A percentile compares a stretch with the other conserved stretches of the same genome.
Conservation (phyloP, 1,140 invertebrate species). For the Coenobita brevimanus region DNA sequence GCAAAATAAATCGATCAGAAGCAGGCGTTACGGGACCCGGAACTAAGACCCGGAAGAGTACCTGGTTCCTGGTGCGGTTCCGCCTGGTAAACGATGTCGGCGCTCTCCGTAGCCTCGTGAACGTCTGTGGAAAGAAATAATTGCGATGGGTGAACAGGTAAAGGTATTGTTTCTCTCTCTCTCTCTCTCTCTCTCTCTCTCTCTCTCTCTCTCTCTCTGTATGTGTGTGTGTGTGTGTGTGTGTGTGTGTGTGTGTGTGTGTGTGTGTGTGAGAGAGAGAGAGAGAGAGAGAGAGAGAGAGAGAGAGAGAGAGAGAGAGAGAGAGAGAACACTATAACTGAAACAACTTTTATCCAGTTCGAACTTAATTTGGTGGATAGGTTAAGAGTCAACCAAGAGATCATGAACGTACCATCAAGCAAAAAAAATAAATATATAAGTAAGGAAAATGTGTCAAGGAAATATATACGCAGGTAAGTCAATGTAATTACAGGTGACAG, state of each 20-base stretch:
- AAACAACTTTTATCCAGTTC: too few relatives aligned
- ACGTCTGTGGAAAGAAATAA: background rate
- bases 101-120: background rate
- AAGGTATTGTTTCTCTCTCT: too few relatives aligned
- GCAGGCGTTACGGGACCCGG: too few relatives aligned
- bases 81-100: background rate
- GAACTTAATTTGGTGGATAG: background rate
- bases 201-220: too few relatives aligned
- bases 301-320: constrained; percentile 12
- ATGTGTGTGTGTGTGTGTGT: too few relatives aligned
- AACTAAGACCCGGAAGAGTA: too few relatives aligned
- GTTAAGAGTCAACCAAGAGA: background rate
- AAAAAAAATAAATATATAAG: too few relatives aligned
- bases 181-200: too few relatives aligned
- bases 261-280: background rate
- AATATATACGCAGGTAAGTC: background rate
- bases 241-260: too few relatives aligned
- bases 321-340: background rate
- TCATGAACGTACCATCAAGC: background rate
- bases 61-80: background rate
- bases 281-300: background rate
- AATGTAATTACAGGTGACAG: constrained; percentile 30
- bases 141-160: too few relatives aligned
- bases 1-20: too few relatives aligned
- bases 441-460: background rate